Conservation (phyloP, 2,797 vertebrate genomes). For the Platalea minor region DNA sequence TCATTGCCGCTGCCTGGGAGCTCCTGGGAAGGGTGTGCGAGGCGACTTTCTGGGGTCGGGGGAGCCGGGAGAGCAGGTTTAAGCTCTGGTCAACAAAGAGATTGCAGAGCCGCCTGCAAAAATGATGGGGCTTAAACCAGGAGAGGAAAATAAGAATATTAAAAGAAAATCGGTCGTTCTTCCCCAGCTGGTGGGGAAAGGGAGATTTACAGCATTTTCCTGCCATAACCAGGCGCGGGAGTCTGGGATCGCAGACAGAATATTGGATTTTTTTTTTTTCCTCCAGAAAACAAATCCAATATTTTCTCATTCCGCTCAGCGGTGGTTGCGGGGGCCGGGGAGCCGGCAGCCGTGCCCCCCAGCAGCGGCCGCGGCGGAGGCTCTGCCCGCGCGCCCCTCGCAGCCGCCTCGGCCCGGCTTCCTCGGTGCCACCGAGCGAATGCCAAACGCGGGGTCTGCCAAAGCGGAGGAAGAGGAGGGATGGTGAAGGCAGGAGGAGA, state of each 20-base stretch:
- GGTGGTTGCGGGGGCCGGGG: neutral
- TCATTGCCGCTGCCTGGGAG: conserved; percentile 63
- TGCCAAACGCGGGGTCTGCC: rapidly evolving
- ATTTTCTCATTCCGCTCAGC: conserved; percentile 43
- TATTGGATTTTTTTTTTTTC: conserved; percentile 53
- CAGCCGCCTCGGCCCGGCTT: rapidly evolving
- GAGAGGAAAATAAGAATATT: neutral
- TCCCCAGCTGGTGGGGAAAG: neutral
- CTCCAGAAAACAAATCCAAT: conserved; percentile 47
- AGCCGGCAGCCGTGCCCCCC: neutral
- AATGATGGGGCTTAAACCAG: neutral
- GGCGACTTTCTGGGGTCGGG: conserved; percentile 5
- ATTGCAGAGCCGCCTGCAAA: neutral
- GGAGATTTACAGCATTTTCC: conserved; percentile 34
- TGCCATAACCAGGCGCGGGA: neutral
- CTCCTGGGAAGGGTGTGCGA: conserved; percentile 11
- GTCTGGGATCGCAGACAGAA: conserved; percentile 41
- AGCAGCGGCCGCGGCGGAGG: too few relatives aligned
- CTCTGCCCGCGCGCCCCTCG: neutral
- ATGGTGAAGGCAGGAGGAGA: neutral
- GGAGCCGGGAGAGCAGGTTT: conserved; percentile 4
- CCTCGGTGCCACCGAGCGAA: rapidly evolving
- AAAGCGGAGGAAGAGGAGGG: neutral
- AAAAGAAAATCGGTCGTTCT: neutral
- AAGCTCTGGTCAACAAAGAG: conserved; percentile 48